Evolutionary conservation across 2,888 invertebrate genomes (phyloP), one percentile per base, ranked within the genome.

Genomic region (Zaprionus obscuricornis): DNA sequence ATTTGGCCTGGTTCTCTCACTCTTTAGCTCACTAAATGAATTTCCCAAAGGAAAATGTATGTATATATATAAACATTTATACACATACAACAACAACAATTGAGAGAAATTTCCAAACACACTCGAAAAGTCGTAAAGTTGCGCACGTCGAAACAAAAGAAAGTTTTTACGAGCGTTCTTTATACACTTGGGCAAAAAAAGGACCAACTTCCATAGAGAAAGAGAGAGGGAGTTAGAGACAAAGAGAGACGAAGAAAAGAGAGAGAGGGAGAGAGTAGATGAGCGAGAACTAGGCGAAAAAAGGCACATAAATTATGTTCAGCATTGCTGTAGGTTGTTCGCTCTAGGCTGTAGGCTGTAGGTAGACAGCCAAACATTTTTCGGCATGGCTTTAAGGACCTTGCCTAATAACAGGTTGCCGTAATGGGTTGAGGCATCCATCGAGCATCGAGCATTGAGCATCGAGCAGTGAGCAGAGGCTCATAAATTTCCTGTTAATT

Each of bases 61-160:
- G n/a, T n/a, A n/a, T n/a, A n/a, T n/a, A 42, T 11, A 29, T 22
- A 3, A 24, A 47, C 7, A 43, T n/a, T n/a, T n/a, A n/a, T n/a
- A 17, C 6, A 43, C 18, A 18, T 33, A 34, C 31, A 29, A 11
- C 20, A 42, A 47, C 10, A 10, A 20, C 4, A 5, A 20, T 7
- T 52, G 3, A 31, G 33, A 10, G 16, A 29, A 26, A 34, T 73
- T 59, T 37, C 27, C 42, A 39, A 59, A 62, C 49, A 34, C 78
- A 84, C 87, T 87, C 69, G 74, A 74, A 85, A 86, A 87, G 88
- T 88, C 88, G 87, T 88, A 88, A 88, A 88, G 87, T 78, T 82
- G 82, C 72, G 56, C 74, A 65, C 54, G 74, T 58, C 64, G 64
- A 74, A 82, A 78, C 72, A 86, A 83, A 81, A 70, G 82, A 81